These are phyloP conservation scores for Molossus alvarezi DNA, from an alignment of 2,797 vertebrate species.

Conservation along the genomic window DNA sequence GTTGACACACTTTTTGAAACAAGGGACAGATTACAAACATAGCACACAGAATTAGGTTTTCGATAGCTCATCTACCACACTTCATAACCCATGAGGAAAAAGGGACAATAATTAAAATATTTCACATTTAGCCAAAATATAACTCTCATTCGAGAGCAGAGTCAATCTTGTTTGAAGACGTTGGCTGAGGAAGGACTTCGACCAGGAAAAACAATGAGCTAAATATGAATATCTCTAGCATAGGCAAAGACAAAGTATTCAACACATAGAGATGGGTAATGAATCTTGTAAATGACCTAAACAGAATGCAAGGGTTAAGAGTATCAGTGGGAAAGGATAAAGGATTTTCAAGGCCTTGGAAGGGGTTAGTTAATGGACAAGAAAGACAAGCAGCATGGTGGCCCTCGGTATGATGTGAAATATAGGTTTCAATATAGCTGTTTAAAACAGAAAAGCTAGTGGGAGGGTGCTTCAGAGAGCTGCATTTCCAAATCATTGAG, in stretches of 20 bases:
- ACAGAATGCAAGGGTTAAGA: background rate
- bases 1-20: background rate
- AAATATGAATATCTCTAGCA: background rate
- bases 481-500: background rate
- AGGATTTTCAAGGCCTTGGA: background rate
- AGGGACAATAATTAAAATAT: background rate
- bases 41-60: background rate
- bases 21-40: background rate
- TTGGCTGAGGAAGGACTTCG: background rate
- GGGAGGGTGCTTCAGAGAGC: background rate
- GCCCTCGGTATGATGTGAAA: background rate
- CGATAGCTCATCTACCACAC: background rate
- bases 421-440: background rate
- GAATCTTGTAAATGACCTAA: background rate
- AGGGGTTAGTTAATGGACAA: background rate
- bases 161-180: background rate
- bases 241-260: background rate
- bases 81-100: background rate
- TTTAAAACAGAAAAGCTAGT: background rate
- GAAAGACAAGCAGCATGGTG: rapidly evolving
- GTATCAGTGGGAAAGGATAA: background rate
- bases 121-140: background rate
- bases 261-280: background rate
- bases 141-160: background rate
- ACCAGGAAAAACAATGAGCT: background rate